Conservation (phyloP, 1,140 invertebrate genomes). For the Bactericera cockerelli region DNA sequence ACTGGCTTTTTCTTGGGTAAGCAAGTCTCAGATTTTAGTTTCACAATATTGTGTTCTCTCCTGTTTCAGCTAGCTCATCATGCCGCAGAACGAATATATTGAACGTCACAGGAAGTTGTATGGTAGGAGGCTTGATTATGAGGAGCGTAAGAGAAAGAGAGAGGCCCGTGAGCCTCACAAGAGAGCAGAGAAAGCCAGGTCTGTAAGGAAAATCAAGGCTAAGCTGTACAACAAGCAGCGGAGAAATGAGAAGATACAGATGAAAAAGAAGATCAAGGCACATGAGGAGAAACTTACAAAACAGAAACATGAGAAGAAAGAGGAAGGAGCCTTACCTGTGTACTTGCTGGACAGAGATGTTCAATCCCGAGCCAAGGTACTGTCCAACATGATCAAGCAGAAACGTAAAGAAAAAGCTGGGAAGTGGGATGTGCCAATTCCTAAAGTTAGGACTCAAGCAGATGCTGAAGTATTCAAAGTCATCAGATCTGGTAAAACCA, state of each 20-base stretch:
- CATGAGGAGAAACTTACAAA: conserved; percentile 82
- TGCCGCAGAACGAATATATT: conserved; percentile 99
- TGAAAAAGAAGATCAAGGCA: conserved; percentile 93
- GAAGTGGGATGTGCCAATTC: conserved; percentile 99
- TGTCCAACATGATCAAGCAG: conserved; percentile 99
- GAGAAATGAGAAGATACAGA: conserved; percentile 95
- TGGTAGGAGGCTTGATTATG: conserved; percentile 91
- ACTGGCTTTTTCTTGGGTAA: no score
- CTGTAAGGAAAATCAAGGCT: conserved; percentile 87
- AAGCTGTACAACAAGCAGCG: conserved; percentile 96
- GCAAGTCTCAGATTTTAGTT: no score
- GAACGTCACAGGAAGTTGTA: conserved; percentile 92
- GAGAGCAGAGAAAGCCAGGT: conserved; percentile 74
- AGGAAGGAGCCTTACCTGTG: conserved; percentile 84
- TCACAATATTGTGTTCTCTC: not conserved
- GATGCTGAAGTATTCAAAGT: conserved; percentile 92
- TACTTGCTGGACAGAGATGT: conserved; percentile 94
- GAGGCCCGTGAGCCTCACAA: conserved; percentile 87
- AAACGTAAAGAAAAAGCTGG: conserved; percentile 99
- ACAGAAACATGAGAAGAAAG: conserved; percentile 43
- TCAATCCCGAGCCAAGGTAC: conserved; percentile 82
- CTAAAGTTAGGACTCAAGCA: conserved; percentile 93
- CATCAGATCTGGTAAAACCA: conserved; percentile 84
- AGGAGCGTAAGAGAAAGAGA: conserved; percentile 90
- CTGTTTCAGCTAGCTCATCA: conserved; percentile 38